These are phyloP conservation scores for Pandemis heparana DNA, from an alignment of 2,888 invertebrate genomes.

Conservation along the genomic window DNA sequence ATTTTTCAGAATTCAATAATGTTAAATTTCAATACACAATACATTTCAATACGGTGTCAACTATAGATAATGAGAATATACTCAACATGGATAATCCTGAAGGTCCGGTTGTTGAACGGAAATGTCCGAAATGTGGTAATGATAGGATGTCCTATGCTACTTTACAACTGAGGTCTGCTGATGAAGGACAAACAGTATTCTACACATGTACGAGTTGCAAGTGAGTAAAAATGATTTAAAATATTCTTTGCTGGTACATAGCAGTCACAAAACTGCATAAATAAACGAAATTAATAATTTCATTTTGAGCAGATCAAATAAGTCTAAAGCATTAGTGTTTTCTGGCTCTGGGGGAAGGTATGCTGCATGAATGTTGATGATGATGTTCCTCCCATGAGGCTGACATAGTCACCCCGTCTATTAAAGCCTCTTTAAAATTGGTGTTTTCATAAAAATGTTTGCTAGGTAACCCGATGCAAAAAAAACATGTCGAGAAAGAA, in stretches of 20 bases:
- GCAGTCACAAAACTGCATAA: too few species aligned
- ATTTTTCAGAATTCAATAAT: conserved; percentile 87
- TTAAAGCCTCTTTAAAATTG: too few species aligned
- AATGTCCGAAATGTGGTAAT: conserved; percentile 94
- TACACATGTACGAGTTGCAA: conserved; percentile 98
- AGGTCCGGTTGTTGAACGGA: conserved; percentile 92
- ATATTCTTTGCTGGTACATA: neutral
- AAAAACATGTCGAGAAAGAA: too few species aligned
- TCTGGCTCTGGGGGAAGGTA: too few species aligned
- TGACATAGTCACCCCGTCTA: too few species aligned
- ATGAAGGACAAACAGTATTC: conserved; percentile 99
- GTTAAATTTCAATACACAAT: conserved; percentile 89
- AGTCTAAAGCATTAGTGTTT: too few species aligned
- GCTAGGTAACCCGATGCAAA: too few species aligned
- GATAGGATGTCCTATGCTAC: conserved; percentile 98
- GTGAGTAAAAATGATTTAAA: conserved; percentile 73
- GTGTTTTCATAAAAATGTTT: too few species aligned
- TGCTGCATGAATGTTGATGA: too few species aligned
- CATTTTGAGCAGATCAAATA: too few species aligned
- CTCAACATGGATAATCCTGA: conserved; percentile 82
- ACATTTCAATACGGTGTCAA: conserved; percentile 87
- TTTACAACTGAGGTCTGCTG: conserved; percentile 97
- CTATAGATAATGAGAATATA: conserved; percentile 65
- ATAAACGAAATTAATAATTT: too few species aligned
- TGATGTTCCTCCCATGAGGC: too few species aligned